Percentiles rank a stretch among this genome's conserved stretches.
Conservation (phyloP, 2,888 invertebrate species). For the Caenorhabditis drosophilae region DNA sequence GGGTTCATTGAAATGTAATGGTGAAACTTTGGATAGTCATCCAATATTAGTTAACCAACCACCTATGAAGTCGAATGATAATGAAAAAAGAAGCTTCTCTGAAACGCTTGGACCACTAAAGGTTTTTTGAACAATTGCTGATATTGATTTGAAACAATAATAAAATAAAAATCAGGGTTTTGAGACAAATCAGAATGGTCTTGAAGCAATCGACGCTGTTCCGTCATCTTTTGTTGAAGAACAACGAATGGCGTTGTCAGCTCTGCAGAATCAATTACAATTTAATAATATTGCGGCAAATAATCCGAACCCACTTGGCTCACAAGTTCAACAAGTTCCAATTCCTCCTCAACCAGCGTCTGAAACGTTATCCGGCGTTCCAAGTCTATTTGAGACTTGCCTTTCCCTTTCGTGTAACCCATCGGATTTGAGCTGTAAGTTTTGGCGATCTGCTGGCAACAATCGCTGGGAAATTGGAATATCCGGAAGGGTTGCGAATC, state of each 20-base stretch:
- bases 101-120: conserved; percentile 39
- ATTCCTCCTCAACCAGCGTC: conserved; percentile 1
- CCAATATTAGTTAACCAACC: conserved; percentile 40
- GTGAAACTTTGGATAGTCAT: conserved; percentile 37
- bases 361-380: conserved; percentile 15
- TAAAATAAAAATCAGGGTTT: no score
- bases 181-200: conserved; percentile 31
- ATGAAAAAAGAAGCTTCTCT: conserved; percentile 27
- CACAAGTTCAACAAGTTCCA: conserved; percentile 5
- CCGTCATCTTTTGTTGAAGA: conserved; percentile 21
- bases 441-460: conserved; percentile 56
- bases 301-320: neutral
- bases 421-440: conserved; percentile 58
- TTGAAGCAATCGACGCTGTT: conserved; percentile 48
- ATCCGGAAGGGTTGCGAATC: conserved; percentile 50
- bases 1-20: conserved; percentile 44
- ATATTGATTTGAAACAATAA: neutral
- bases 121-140: conserved; percentile 7
- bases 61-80: conserved; percentile 19
- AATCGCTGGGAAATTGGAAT: conserved; percentile 59
- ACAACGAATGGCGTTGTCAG: conserved; percentile 18
- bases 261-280: conserved; percentile 24
- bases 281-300: conserved; percentile 26
- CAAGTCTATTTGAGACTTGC: conserved; percentile 49
- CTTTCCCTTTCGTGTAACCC: conserved; percentile 55